A percentile compares a stretch with the other conserved stretches of the same genome.
These are phyloP conservation scores for Suricata suricatta DNA, from an alignment of 2,113 vertebrate species.

Conservation along the genomic window DNA sequence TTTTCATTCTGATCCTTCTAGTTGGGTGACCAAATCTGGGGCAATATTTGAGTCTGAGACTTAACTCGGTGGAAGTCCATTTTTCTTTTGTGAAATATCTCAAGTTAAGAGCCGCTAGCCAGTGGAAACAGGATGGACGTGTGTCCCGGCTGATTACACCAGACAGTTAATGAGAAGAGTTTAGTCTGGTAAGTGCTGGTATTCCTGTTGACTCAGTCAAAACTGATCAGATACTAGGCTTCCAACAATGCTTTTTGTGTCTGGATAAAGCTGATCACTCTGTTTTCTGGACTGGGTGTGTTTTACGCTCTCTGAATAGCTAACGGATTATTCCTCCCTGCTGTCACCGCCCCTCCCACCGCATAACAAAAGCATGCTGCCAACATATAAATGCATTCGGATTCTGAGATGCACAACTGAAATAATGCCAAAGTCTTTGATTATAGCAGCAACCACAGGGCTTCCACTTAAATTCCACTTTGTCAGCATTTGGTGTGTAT, in stretches of 20 bases:
- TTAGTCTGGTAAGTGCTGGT: background rate
- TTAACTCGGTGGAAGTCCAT: background rate
- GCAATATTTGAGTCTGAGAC: background rate
- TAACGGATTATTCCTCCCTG: background rate
- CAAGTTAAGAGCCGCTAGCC: background rate
- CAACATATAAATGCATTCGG: background rate
- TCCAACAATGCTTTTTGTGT: background rate
- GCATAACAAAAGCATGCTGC: background rate
- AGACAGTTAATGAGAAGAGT: background rate
- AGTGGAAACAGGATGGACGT: background rate
- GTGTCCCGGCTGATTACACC: background rate
- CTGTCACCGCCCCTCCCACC: background rate
- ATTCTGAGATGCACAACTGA: background rate
- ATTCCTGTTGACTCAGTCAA: background rate
- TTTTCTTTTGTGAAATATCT: slow-evolving; percentile 2
- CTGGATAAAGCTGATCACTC: background rate
- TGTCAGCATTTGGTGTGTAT: background rate
- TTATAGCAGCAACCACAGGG: background rate
- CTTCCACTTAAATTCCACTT: background rate
- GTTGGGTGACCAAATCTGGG: background rate
- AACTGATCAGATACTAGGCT: background rate
- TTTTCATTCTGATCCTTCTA: background rate
- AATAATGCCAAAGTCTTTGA: background rate
- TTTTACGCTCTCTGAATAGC: background rate
- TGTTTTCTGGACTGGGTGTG: background rate